Evolutionary conservation across 2,888 invertebrate species (phyloP).

Genomic region (Agelastica alni): DNA sequence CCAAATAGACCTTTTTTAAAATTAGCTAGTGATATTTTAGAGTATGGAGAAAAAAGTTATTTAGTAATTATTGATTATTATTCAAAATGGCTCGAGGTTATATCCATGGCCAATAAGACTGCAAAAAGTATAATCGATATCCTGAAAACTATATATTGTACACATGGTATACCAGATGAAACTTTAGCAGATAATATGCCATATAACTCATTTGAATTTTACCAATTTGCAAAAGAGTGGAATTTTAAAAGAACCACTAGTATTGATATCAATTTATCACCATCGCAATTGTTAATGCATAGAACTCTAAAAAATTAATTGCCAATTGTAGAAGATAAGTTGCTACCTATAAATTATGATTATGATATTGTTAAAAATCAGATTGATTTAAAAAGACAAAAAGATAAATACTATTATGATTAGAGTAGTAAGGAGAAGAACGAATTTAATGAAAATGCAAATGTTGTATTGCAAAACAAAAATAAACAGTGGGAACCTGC

Average conservation of each 20-base stretch:
- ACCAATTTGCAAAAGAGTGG: background rate
- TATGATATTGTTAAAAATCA: background rate
- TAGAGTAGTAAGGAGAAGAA: background rate
- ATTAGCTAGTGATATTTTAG: conserved; percentile 30
- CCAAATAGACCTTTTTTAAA: too few relatives aligned
- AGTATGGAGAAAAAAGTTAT: conserved; percentile 21
- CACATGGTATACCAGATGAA: background rate
- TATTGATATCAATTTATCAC: background rate
- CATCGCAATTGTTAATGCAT: background rate
- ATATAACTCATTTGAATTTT: background rate
- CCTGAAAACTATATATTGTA: background rate
- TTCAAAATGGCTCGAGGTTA: conserved; percentile 27
- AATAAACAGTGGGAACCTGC: background rate
- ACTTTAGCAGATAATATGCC: background rate
- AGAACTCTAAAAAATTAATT: background rate
- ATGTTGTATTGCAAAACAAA: background rate
- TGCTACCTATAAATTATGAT: background rate
- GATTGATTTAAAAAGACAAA: background rate
- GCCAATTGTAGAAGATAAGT: background rate
- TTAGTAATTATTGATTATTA: conserved; percentile 32
- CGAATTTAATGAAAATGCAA: background rate
- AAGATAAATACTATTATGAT: background rate
- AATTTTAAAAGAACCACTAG: background rate
- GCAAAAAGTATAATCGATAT: background rate
- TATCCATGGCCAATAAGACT: background rate